Percentiles rank a stretch among this genome's conserved stretches.
Evolutionary conservation across 2,797 vertebrate species (phyloP).

Genomic region (Takifugu ocellatus): DNA sequence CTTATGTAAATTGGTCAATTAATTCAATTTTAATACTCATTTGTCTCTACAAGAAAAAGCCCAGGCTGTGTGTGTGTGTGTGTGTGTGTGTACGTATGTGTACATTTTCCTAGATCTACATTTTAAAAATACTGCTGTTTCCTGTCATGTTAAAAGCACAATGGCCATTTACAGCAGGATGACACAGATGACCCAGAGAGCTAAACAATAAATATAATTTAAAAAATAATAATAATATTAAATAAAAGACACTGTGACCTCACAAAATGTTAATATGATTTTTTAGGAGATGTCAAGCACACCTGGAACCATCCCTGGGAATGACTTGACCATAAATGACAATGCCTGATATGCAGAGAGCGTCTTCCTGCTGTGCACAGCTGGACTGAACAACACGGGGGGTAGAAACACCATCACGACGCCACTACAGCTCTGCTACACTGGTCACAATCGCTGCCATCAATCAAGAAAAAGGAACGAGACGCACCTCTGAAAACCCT

Average conservation of each 20-base stretch:
- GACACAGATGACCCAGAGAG: slow-evolving; percentile 36
- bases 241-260: not conserved
- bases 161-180: slow-evolving; percentile 18
- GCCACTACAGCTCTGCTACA: no score
- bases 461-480: slow-evolving; percentile 1
- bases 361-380: slow-evolving; percentile 17
- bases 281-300: no score
- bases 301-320: no score
- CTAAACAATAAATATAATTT: not conserved
- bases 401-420: not conserved
- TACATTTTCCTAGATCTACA: no score
- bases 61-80: slow-evolving; percentile 4
- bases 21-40: no score
- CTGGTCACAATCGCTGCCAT: not conserved
- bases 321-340: no score
- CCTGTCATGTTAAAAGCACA: slow-evolving; percentile 16
- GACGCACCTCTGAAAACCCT: slow-evolving; percentile 69
- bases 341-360: slow-evolving; percentile 5
- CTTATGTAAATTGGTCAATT: no score
- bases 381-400: slow-evolving; percentile 11
- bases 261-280: no score
- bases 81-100: no score
- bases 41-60: slow-evolving; percentile 5
- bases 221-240: no score
- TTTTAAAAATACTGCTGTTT: not conserved